Percentiles rank a stretch among this genome's conserved stretches.
Evolutionary conservation across 2,113 vertebrate genomes (phyloP).

Genomic region (Crotalus tigris): DNA sequence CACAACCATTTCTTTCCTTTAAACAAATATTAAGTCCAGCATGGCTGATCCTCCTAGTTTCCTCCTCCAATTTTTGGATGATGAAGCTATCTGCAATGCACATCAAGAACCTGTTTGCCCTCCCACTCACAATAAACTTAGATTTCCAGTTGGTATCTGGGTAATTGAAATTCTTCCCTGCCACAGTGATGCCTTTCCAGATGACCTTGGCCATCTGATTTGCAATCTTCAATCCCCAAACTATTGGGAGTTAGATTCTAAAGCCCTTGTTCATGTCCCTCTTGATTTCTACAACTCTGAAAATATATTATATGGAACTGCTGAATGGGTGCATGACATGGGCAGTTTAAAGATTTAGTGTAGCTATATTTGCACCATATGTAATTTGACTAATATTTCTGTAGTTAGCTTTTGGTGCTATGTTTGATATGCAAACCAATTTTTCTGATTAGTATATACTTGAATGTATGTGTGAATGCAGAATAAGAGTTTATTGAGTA

Average conservation of each 20-base stretch:
- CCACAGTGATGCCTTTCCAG: not conserved
- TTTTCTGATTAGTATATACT: not conserved
- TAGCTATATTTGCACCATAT: not conserved
- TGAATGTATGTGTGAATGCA: not conserved
- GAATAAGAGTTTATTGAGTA: not conserved
- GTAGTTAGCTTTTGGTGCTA: not conserved
- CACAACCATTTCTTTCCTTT: too few species aligned
- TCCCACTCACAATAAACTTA: too few species aligned
- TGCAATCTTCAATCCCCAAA: not conserved
- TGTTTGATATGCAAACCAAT: not conserved
- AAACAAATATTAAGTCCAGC: too few species aligned
- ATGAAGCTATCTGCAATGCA: too few species aligned
- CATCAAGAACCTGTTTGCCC: too few species aligned
- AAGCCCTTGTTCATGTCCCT: not conserved
- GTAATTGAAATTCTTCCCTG: too few species aligned
- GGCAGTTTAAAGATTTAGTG: not conserved
- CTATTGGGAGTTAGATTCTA: not conserved
- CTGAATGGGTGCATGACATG: not conserved
- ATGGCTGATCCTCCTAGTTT: too few species aligned
- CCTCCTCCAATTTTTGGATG: too few species aligned
- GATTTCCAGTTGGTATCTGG: too few species aligned
- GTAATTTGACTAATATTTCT: not conserved
- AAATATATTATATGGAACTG: not conserved
- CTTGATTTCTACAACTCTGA: not conserved
- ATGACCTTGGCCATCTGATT: not conserved